phyloP scores from a whole-genome alignment of 2,888 invertebrate species.

The Romanomermis culicivorax region DNA sequence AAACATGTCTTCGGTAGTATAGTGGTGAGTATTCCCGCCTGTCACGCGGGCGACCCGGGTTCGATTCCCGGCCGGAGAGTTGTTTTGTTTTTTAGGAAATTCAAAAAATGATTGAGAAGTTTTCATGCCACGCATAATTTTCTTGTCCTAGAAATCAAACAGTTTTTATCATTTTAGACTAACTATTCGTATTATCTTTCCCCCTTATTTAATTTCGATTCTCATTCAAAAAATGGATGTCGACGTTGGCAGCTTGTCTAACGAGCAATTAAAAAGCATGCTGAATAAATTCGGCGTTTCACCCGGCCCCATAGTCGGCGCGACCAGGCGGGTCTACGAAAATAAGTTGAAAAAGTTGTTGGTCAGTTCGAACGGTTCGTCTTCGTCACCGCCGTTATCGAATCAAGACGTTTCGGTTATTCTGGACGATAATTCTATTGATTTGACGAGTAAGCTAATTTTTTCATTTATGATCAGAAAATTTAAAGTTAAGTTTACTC shows the following conservation, averaged over 20 bases:
- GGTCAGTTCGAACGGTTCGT: neutral
- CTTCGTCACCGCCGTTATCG: too few relatives aligned
- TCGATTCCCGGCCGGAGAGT: too few relatives aligned
- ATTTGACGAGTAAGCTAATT: too few relatives aligned
- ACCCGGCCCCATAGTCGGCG: slow-evolving; percentile 3
- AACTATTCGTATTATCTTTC: neutral
- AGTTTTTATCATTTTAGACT: neutral
- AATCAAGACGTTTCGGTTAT: too few relatives aligned
- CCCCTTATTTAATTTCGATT: neutral
- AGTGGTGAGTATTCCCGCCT: too few relatives aligned
- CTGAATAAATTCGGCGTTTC: neutral
- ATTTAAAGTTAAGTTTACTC: too few relatives aligned
- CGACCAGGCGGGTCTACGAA: slow-evolving; percentile 8
- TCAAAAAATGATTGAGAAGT: neutral
- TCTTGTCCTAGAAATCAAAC: neutral
- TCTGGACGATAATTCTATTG: too few relatives aligned
- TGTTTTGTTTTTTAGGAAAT: neutral
- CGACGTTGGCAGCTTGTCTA: neutral
- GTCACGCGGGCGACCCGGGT: too few relatives aligned
- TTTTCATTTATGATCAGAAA: too few relatives aligned
- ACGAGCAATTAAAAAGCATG: slow-evolving; percentile 1
- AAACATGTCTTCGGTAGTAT: too few relatives aligned
- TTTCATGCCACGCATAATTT: neutral
- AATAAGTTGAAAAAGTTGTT: slow-evolving; percentile 4
- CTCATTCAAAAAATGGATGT: neutral